Conservation (phyloP, 1,140 invertebrate genomes). For the Penaeus indicus region DNA sequence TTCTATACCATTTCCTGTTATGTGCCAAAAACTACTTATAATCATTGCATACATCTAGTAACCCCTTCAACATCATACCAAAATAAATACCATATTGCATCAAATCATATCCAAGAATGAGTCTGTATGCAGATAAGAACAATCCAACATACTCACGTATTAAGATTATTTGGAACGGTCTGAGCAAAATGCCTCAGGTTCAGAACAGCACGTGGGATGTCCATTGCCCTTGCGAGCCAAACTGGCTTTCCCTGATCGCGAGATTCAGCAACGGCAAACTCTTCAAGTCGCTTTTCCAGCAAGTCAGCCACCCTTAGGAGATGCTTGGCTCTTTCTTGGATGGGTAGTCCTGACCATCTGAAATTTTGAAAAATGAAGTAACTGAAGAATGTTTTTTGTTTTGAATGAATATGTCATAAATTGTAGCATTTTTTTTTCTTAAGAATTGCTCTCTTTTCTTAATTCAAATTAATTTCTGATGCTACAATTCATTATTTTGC, state of each 20-base stretch:
- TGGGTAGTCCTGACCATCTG: constrained; percentile 70
- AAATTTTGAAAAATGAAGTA: not conserved
- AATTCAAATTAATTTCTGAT: not conserved
- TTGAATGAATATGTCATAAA: too few relatives aligned
- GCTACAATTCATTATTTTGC: not conserved
- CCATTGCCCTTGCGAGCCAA: constrained; percentile 72
- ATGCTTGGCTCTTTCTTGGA: constrained; percentile 68
- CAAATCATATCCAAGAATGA: too few relatives aligned
- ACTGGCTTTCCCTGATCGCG: constrained; percentile 77
- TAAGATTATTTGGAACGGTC: constrained; percentile 69
- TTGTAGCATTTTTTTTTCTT: not conserved
- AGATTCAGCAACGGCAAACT: constrained; percentile 75
- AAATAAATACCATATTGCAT: not conserved
- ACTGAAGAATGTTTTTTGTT: not conserved
- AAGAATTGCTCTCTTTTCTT: not conserved
- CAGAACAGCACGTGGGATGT: constrained; percentile 75
- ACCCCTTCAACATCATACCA: too few relatives aligned
- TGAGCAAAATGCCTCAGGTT: constrained; percentile 76
- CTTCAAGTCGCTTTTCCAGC: constrained; percentile 72
- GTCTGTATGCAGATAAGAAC: too few relatives aligned
- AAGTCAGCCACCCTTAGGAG: constrained; percentile 74
- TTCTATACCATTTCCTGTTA: too few relatives aligned
- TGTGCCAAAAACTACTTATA: too few relatives aligned
- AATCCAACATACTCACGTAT: constrained; percentile 64
- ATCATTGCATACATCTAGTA: too few relatives aligned